Percentiles rank a stretch among this genome's conserved stretches.
phyloP scores from a whole-genome alignment of 2,113 vertebrate genomes.

The Poecile atricapillus region DNA sequence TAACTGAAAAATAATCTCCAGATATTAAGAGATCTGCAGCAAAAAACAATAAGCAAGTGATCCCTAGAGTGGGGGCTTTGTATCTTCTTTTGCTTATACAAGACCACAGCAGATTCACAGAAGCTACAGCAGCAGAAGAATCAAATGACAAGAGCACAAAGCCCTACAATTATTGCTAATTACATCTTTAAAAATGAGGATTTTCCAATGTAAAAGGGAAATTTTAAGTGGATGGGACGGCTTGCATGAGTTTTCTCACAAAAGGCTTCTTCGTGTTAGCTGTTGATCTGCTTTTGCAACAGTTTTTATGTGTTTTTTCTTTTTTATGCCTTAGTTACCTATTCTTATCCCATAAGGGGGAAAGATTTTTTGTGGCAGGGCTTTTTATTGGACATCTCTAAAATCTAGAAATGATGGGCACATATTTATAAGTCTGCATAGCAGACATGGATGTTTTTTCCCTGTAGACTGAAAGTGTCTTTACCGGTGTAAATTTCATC shows the following conservation, averaged over 20 bases:
- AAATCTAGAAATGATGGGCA: not conserved
- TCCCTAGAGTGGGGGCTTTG: not conserved
- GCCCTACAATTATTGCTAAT: constrained; percentile 3
- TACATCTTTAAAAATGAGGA: not conserved
- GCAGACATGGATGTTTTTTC: not conserved
- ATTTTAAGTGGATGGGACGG: not conserved
- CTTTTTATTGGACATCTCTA: not conserved
- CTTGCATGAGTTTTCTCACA: not conserved
- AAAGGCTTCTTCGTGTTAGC: not conserved
- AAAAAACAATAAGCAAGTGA: constrained; percentile 32
- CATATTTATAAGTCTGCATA: not conserved
- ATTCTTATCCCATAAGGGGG: not conserved
- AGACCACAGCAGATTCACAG: not conserved
- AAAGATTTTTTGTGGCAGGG: not conserved
- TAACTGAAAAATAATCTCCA: constrained; percentile 32
- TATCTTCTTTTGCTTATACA: not conserved
- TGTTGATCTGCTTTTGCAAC: not conserved
- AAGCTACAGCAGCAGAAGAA: not conserved
- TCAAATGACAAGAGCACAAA: not conserved
- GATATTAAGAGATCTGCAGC: constrained; percentile 33
- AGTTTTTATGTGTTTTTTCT: not conserved
- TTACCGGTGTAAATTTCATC: not conserved
- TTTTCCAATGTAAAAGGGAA: not conserved
- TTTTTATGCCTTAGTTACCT: not conserved
- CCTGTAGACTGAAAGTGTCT: not conserved